Conservation (phyloP, 2,888 invertebrate genomes). For the Tholera decimalis region DNA sequence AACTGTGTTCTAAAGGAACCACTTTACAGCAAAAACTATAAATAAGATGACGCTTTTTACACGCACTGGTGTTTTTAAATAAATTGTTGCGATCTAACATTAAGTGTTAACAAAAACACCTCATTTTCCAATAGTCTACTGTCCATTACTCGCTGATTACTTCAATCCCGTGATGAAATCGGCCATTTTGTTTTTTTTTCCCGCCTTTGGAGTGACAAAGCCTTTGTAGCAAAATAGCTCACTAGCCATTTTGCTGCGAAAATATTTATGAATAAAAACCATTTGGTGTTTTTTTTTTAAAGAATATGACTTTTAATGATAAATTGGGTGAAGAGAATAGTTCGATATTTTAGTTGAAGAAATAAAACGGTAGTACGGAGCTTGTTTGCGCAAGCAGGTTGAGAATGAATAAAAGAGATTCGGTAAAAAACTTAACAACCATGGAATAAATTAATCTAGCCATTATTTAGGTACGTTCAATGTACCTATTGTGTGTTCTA, state of each 20-base stretch:
- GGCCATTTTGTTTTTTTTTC: slow-evolving; percentile 17
- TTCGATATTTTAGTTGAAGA: slow-evolving; percentile 7
- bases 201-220: too few species aligned
- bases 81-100: slow-evolving; percentile 30
- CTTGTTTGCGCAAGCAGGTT: too few species aligned
- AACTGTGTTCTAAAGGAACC: neutral
- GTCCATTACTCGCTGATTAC: slow-evolving; percentile 53
- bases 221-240: too few species aligned
- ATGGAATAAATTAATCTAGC: slow-evolving; percentile 8
- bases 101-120: slow-evolving; percentile 49
- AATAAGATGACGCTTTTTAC: slow-evolving; percentile 47
- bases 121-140: slow-evolving; percentile 42
- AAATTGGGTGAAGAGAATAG: slow-evolving; percentile 15
- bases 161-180: slow-evolving; percentile 42
- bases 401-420: slow-evolving; percentile 8
- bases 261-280: slow-evolving; percentile 43
- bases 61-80: slow-evolving; percentile 39
- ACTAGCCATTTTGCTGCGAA: slow-evolving; percentile 5
- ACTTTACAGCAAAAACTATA: slow-evolving; percentile 46
- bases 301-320: slow-evolving; percentile 25
- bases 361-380: neutral
- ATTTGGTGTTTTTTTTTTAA: neutral
- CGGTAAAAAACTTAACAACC: slow-evolving; percentile 8
- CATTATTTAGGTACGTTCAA: slow-evolving; percentile 8
- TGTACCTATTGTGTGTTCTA: slow-evolving; percentile 10